Evolutionary conservation across 2,888 invertebrate genomes (phyloP).

Genomic region (Tolmerus cingulatus): DNA sequence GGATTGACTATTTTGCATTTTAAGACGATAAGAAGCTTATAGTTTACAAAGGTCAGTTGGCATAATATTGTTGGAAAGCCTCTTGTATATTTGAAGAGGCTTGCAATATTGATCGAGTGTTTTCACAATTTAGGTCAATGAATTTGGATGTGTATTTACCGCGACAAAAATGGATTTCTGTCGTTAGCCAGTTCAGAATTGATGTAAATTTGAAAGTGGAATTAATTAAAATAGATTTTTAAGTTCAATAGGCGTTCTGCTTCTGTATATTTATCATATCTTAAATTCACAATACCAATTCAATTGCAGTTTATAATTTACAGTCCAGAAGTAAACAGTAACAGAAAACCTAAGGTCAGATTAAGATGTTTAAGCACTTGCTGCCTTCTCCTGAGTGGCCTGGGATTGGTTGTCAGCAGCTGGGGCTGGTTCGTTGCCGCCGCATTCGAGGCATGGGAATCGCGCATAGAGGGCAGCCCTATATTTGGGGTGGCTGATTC

Average conservation of each 20-base stretch:
- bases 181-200: too few relatives aligned
- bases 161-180: neutral
- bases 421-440: slow-evolving; percentile 53
- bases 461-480: slow-evolving; percentile 69
- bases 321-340: neutral
- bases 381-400: slow-evolving; percentile 52
- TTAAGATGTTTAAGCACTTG: slow-evolving; percentile 21
- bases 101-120: neutral
- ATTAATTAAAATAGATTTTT: neutral
- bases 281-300: neutral
- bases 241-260: neutral
- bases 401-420: slow-evolving; percentile 56
- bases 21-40: neutral
- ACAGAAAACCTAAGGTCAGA: neutral
- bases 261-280: neutral
- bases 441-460: slow-evolving; percentile 70
- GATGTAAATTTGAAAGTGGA: neutral
- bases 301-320: neutral
- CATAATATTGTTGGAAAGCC: neutral
- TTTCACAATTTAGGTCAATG: neutral
- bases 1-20: neutral
- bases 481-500: slow-evolving; percentile 72
- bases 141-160: neutral
- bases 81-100: neutral
- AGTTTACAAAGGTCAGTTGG: neutral